Percentiles rank a stretch among this genome's conserved stretches.
phyloP scores from a whole-genome alignment of 2,113 vertebrate species.

The Erythrocebus patas region DNA sequence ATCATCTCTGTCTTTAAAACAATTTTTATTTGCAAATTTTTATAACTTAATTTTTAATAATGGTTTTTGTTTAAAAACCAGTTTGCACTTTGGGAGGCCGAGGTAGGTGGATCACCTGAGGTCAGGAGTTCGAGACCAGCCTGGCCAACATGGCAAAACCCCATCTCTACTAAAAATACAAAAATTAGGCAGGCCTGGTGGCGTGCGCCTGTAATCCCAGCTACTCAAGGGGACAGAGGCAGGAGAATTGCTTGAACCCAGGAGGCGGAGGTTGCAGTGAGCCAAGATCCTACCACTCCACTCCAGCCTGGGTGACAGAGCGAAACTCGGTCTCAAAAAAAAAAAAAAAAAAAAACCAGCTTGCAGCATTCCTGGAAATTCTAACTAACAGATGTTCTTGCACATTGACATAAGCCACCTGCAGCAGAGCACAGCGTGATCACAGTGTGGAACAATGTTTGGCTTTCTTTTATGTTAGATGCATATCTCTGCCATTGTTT shows the following conservation, averaged over 20 bases:
- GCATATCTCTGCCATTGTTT: neutral
- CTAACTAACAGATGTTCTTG: too few species aligned
- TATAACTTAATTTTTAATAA: neutral
- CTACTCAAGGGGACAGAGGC: neutral
- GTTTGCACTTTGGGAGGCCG: neutral
- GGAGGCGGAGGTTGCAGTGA: neutral
- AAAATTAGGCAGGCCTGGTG: neutral
- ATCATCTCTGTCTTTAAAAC: neutral
- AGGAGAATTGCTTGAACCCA: neutral
- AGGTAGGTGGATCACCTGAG: neutral
- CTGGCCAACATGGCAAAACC: neutral
- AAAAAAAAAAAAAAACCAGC: neutral
- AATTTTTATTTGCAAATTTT: neutral
- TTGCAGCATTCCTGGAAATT: neutral
- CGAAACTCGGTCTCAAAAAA: neutral
- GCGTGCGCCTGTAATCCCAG: neutral
- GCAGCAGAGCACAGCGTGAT: accelerated
- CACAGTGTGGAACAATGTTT: neutral
- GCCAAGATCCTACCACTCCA: neutral
- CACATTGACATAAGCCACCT: accelerated
- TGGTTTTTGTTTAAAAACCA: neutral
- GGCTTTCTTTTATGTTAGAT: neutral
- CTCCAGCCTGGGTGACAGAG: neutral
- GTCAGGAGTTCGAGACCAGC: neutral
- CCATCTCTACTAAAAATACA: neutral